Base-by-base conservation (phyloP, 2,113 vertebrate genomes). In the Fregata magnificens region DNA sequence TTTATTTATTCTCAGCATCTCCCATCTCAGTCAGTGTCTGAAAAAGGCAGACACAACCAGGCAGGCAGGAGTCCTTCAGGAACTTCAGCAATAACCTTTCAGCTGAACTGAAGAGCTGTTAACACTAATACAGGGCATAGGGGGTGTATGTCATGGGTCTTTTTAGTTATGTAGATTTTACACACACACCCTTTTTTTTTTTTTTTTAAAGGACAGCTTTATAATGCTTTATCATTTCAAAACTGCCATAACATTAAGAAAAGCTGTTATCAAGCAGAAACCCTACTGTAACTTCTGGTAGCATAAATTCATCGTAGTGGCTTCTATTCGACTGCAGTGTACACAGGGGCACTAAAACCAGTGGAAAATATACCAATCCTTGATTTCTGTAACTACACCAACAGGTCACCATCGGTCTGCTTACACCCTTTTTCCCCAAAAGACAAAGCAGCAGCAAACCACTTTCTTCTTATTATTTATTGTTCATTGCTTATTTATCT, bases 71-170 rank as follows among this genome's bases (percentile, higher is more conserved):
- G 6, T 29, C 45, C 53, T 66, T 79, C 80, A 47, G 52, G 36
- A 61, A 38, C 38, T 53, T 47, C 73, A 82, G 44, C 40, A 62
- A 26, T 11, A 45, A 49, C 17, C 14, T 47, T 53, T 45, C 53
- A 52, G 26, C n/a, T 3, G 0, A 55, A 38, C n/a, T 11, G 28
- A 58, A 78, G 34, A 31, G 14, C 28, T 0, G 0, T 9, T 31
- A 45, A 32, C 0, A 1, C 50, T 38, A 40, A 38, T 5, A 50
- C 14, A 16, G 38, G 5, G 13, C 22, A 21, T 4, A 44, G 4
- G 7, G 15, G 19, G 24, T 31, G 32, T 2, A 31, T 5, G 3
- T 31, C 25, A 42, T 3, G 4, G 24, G 11, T 26, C 29, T 77
- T 55, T 32, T 19, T 21, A 52, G 24, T 31, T 38, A 59, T 1